Evolutionary conservation across 1,140 invertebrate species (phyloP).

Genomic region (Oreohelix idahoensis): DNA sequence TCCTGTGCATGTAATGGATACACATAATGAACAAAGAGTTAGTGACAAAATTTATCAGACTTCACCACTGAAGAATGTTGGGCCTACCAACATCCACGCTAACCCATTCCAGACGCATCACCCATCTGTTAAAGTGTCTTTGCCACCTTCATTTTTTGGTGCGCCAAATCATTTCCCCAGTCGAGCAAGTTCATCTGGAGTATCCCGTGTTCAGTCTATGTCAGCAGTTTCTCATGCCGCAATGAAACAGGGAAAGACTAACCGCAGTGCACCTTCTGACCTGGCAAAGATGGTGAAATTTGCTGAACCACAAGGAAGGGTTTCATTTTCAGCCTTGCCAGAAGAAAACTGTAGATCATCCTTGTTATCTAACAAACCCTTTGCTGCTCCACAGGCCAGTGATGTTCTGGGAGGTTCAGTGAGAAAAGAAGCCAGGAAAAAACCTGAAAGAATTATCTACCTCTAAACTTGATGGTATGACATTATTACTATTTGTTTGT

Average conservation of each 20-base stretch:
- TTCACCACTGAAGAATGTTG: slow-evolving; percentile 46
- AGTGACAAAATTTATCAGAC: slow-evolving; percentile 59
- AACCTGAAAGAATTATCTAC: too few species aligned
- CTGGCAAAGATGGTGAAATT: not conserved
- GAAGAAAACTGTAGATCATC: too few species aligned
- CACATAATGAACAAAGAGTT: slow-evolving; percentile 87
- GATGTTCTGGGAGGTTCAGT: too few species aligned
- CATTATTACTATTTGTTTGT: too few species aligned
- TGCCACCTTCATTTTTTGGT: not conserved
- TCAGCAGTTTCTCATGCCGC: not conserved
- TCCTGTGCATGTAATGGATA: slow-evolving; percentile 82
- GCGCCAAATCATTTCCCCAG: not conserved
- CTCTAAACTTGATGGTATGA: too few species aligned
- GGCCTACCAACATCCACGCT: not conserved
- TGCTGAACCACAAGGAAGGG: not conserved
- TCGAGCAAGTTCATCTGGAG: not conserved
- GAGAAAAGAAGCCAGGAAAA: too few species aligned
- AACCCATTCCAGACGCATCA: not conserved
- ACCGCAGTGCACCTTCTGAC: not conserved
- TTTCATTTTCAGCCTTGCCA: too few species aligned
- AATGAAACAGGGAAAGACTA: not conserved
- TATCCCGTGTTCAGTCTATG: not conserved
- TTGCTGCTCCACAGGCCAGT: too few species aligned
- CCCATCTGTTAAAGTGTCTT: not conserved
- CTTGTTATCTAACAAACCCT: too few species aligned